Percentiles rank a stretch among this genome's conserved stretches.
Evolutionary conservation across 2,797 vertebrate genomes (phyloP).

Genomic region (Schizopygopsis malacanthus): DNA sequence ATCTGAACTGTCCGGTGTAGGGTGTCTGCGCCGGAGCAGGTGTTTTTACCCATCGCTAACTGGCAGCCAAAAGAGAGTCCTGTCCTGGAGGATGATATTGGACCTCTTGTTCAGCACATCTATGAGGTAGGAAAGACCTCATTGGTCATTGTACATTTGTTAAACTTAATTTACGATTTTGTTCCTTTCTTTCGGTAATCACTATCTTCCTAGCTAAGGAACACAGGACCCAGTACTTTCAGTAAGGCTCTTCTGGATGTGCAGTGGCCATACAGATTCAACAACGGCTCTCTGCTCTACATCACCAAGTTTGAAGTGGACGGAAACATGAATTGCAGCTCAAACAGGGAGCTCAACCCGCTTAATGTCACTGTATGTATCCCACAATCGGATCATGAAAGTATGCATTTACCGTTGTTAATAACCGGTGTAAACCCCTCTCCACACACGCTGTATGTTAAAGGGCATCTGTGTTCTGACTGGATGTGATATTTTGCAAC

Average conservation of each 20-base stretch:
- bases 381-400: not conserved
- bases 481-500: not conserved
- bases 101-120: constrained; percentile 90
- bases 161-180: not conserved
- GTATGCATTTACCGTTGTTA: not conserved
- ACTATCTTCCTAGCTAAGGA: constrained; percentile 81
- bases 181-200: not conserved
- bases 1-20: constrained; percentile 66
- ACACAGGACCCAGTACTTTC: constrained; percentile 92
- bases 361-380: constrained; percentile 86
- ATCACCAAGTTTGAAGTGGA: constrained; percentile 88
- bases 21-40: constrained; percentile 88
- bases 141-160: not conserved
- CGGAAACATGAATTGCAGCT: constrained; percentile 94
- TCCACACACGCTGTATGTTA: not conserved
- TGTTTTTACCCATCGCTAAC: constrained; percentile 93
- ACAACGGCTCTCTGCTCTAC: constrained; percentile 87
- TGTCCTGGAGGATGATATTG: constrained; percentile 87
- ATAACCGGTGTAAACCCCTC: not conserved
- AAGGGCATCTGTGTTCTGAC: not conserved
- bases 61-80: constrained; percentile 87
- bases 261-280: constrained; percentile 86
- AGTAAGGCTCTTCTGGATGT: constrained; percentile 90
- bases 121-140: constrained; percentile 83
- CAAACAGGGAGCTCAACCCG: constrained; percentile 88